These are phyloP conservation scores for Poicephalus gulielmi DNA, from an alignment of 2,113 vertebrate genomes.

Conservation along the genomic window DNA sequence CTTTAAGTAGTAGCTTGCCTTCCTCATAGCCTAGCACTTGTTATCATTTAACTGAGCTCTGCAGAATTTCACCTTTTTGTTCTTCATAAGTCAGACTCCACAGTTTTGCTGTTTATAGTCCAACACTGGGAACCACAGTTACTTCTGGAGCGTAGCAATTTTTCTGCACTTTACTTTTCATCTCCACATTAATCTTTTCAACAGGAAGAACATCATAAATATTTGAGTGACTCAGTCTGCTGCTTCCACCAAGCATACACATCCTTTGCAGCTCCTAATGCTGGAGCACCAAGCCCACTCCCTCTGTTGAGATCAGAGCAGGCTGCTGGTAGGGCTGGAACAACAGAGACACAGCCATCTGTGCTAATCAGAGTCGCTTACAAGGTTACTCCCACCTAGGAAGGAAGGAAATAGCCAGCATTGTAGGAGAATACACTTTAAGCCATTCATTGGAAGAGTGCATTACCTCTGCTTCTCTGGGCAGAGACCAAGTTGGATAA, in stretches of 20 bases:
- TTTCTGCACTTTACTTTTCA: background rate
- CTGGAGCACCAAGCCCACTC: background rate
- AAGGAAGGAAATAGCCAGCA: background rate
- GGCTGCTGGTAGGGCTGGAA: background rate
- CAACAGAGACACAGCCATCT: background rate
- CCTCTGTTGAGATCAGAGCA: conserved; percentile 29
- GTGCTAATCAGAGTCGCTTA: background rate
- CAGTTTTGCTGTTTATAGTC: background rate
- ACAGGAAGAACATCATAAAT: background rate
- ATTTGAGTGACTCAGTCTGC: conserved; percentile 2
- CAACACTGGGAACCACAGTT: background rate
- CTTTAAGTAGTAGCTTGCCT: background rate
- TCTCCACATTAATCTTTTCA: background rate
- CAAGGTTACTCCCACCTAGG: conserved; percentile 17
- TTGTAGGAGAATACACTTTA: background rate
- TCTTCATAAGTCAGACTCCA: background rate
- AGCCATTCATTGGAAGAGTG: background rate
- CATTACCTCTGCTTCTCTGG: background rate
- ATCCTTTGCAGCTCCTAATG: background rate
- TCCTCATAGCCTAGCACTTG: background rate
- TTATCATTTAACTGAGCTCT: background rate
- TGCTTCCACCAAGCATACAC: background rate
- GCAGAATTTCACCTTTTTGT: background rate
- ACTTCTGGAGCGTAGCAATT: background rate
- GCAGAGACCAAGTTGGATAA: background rate